Percentiles rank a stretch among this genome's conserved stretches.
These are phyloP conservation scores for Lampris megalopsis DNA, from an alignment of 2,113 vertebrate genomes.

Conservation along the genomic window DNA sequence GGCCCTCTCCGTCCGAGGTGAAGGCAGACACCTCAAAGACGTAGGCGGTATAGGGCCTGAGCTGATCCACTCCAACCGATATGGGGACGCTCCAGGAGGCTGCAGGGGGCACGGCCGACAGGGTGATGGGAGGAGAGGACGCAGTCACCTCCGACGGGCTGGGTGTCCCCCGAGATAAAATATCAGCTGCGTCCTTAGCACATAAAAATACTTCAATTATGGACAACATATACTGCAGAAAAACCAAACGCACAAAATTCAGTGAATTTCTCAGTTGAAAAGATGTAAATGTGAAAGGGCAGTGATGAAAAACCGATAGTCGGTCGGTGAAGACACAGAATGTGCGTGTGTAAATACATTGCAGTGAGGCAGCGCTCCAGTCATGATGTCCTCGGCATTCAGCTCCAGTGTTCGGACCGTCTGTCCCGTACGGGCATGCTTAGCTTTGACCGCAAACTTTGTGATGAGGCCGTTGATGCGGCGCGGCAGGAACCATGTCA, in stretches of 20 bases:
- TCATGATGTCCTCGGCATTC: slow-evolving; percentile 92
- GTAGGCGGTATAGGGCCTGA: slow-evolving; percentile 93
- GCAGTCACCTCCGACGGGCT: slow-evolving; percentile 87
- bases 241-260: neutral
- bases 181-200: slow-evolving; percentile 91
- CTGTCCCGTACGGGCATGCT: slow-evolving; percentile 90
- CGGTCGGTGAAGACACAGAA: neutral
- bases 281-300: too few relatives aligned
- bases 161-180: slow-evolving; percentile 90
- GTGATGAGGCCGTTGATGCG: slow-evolving; percentile 97
- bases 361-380: slow-evolving; percentile 91
- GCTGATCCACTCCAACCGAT: slow-evolving; percentile 88
- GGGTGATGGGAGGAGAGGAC: slow-evolving; percentile 67
- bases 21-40: slow-evolving; percentile 98
- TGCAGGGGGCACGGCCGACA: slow-evolving; percentile 80
- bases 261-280: too few relatives aligned
- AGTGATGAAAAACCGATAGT: too few relatives aligned
- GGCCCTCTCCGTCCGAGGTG: slow-evolving; percentile 92
- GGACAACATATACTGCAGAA: neutral
- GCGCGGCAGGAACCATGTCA: slow-evolving; percentile 93
- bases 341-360: slow-evolving; percentile 80
- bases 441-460: slow-evolving; percentile 94
- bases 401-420: slow-evolving; percentile 88
- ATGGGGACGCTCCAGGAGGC: slow-evolving; percentile 92
- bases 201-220: neutral